These are phyloP conservation scores for Eupithecia exiguata DNA, from an alignment of 2,888 invertebrate genomes.

Conservation along the genomic window DNA sequence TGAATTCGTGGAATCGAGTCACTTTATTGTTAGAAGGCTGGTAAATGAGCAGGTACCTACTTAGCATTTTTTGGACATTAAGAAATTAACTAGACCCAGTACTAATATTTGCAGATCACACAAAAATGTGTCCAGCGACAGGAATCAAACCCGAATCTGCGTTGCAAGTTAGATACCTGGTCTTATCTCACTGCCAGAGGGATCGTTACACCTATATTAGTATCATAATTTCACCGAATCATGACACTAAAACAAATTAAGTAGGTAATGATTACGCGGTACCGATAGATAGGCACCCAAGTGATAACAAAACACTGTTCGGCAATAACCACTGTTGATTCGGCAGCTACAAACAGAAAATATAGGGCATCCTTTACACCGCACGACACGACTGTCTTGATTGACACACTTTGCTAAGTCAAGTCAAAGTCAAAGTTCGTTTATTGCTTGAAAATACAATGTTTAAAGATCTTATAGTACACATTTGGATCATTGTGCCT, in stretches of 20 bases:
- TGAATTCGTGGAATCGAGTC: background rate
- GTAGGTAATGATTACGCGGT: background rate
- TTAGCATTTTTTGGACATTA: background rate
- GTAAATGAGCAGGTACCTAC: background rate
- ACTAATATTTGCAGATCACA: background rate
- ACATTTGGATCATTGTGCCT: too few relatives aligned
- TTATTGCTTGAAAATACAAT: too few relatives aligned
- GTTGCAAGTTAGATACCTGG: background rate
- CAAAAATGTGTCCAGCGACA: background rate
- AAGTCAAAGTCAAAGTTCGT: too few relatives aligned
- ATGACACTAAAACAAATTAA: background rate
- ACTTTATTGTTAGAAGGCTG: background rate
- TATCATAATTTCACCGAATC: conserved; percentile 3
- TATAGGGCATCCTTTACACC: background rate
- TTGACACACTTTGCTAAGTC: background rate
- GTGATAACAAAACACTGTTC: conserved; percentile 12
- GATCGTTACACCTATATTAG: background rate
- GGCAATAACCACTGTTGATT: conserved; percentile 18
- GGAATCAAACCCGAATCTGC: background rate
- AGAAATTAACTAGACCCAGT: background rate
- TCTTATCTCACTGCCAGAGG: background rate
- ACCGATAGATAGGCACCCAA: background rate
- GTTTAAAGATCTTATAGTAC: too few relatives aligned
- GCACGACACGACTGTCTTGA: background rate
- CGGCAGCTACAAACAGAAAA: conserved; percentile 10